phyloP scores from a whole-genome alignment of 2,113 vertebrate genomes.

The Cardinalis cardinalis region DNA sequence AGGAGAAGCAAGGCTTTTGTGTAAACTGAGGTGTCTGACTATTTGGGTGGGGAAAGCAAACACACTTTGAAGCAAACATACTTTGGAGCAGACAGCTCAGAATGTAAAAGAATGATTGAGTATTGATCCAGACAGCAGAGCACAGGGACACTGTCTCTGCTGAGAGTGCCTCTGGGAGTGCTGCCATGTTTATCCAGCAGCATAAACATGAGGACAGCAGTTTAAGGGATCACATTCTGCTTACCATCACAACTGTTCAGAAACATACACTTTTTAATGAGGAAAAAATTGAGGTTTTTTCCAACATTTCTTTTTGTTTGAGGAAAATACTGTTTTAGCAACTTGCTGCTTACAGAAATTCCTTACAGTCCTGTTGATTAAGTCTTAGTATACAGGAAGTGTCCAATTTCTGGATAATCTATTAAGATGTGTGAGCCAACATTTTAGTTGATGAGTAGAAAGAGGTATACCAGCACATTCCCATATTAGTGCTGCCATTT shows the following conservation, averaged over 20 bases:
- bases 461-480: fast-evolving
- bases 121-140: not conserved
- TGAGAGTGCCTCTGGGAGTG: not conserved
- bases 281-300: not conserved
- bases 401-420: not conserved
- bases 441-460: not conserved
- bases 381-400: not conserved
- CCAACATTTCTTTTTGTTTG: not conserved
- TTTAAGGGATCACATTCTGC: not conserved
- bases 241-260: not conserved
- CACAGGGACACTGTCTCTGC: not conserved
- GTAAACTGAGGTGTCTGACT: not conserved
- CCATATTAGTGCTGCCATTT: not conserved
- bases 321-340: not conserved
- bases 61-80: not conserved
- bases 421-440: not conserved
- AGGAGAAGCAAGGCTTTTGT: not conserved
- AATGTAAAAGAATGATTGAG: not conserved
- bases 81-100: not conserved
- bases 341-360: not conserved
- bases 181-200: fast-evolving
- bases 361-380: not conserved
- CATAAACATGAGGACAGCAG: fast-evolving
- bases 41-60: not conserved
- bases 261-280: not conserved